Evolutionary conservation across 2,888 invertebrate species (phyloP).

Genomic region (Drepanosiphum platanoidis): DNA sequence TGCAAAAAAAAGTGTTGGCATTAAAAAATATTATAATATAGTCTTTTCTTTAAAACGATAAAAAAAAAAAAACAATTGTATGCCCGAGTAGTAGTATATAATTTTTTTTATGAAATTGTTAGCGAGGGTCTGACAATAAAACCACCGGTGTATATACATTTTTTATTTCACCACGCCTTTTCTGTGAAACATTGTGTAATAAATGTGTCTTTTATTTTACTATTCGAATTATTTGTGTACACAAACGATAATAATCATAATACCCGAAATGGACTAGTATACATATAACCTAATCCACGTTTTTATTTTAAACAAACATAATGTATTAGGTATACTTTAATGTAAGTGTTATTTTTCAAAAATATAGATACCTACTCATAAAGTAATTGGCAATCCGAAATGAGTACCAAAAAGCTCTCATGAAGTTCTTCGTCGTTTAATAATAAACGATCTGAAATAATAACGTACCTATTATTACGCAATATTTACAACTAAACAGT

Average conservation of each 20-base stretch:
- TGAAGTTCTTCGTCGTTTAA: background rate
- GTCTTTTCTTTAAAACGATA: too few species aligned
- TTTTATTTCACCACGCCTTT: too few species aligned
- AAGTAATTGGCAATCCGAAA: background rate
- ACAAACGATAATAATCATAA: background rate
- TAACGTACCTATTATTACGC: background rate
- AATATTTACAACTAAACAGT: background rate
- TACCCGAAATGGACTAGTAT: background rate
- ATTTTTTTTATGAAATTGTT: too few species aligned
- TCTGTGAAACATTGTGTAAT: background rate
- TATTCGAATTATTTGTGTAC: background rate
- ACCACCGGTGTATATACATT: too few species aligned
- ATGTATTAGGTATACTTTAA: too few species aligned
- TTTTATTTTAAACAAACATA: background rate
- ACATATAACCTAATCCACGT: background rate
- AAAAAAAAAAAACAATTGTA: too few species aligned
- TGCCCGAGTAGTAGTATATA: too few species aligned
- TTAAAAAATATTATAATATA: too few species aligned
- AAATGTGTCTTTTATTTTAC: background rate
- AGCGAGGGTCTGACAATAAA: too few species aligned
- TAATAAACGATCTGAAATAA: background rate
- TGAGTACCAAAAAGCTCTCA: background rate
- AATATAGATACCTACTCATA: background rate
- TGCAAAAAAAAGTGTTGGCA: too few species aligned
- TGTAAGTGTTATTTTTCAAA: too few species aligned